Base-by-base conservation (phyloP, 2,888 invertebrate species). In the Clunio marinus region DNA sequence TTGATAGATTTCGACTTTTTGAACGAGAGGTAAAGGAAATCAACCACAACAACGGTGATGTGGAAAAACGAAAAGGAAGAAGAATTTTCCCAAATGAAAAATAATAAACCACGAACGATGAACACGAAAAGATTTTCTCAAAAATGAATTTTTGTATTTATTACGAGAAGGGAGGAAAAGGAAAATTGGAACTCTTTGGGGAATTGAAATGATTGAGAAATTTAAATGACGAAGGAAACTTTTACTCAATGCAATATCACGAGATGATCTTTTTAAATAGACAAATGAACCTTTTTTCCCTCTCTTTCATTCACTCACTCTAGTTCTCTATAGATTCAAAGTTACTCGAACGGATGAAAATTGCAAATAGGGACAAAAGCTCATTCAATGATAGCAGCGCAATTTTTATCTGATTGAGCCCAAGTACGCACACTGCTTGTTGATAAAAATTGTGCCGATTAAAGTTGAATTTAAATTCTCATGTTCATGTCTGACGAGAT, bases 251-350 rank as follows among this genome's bases (percentile, higher is more conserved):
- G 7, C n/a, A 3, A 10, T 57, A 17, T 25, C 20, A 57, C n/a
- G 5, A 57, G 63, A 63, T 63, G 46, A 63, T 63, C 63, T 46
- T 57, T 3, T 27, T n/a, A 63, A 46, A 27, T 25, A 63, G 63
- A 63, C 63, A 63, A 63, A 63, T 63, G 63, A 63, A 63, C 45
- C 63, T 63, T 63, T 62, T 62, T 27, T 27, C 27, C 17, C 10
- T 57, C 60, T 32, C 41, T 10, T 41, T 41, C 15, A 41, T 41
- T 41, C n/a, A n/a, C n/a, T n/a, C n/a, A n/a, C n/a, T n/a, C n/a
- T n/a, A n/a, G n/a, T n/a, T n/a, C n/a, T n/a, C n/a, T n/a, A n/a
- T n/a, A n/a, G n/a, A n/a, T n/a, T n/a, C n/a, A n/a, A n/a, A n/a
- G n/a, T n/a, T n/a, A n/a, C n/a, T n/a, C n/a, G n/a, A n/a, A n/a